Percentiles rank a stretch among this genome's conserved stretches.
Conservation (phyloP, 35 echinoderm and acorn worm genomes). For the Heliocidaris tuberculata region DNA sequence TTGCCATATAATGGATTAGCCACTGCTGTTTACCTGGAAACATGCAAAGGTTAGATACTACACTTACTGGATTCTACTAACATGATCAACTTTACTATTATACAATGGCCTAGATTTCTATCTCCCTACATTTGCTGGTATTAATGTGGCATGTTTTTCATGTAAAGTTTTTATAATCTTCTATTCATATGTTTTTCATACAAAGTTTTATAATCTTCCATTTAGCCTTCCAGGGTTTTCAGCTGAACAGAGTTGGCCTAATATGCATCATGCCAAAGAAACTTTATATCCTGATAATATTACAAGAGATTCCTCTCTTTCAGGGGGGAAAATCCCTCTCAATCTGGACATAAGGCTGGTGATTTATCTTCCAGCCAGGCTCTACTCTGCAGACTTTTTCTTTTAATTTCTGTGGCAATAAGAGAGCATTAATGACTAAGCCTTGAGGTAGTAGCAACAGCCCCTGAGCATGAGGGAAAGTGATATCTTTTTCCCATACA, state of each 20-base stretch:
- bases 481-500: background rate
- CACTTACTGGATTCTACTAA: too few relatives aligned
- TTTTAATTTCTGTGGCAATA: background rate
- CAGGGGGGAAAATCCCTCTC: background rate
- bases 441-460: background rate
- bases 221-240: background rate
- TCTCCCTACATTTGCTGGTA: too few relatives aligned
- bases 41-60: too few relatives aligned
- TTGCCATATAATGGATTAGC: too few relatives aligned
- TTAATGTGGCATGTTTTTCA: too few relatives aligned
- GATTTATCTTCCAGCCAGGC: background rate
- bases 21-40: too few relatives aligned
- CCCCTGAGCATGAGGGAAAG: background rate
- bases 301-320: background rate
- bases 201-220: too few relatives aligned
- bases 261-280: background rate
- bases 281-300: background rate
- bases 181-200: too few relatives aligned
- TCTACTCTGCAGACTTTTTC: background rate
- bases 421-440: background rate
- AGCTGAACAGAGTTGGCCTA: background rate
- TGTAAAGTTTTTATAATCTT: too few relatives aligned
- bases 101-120: too few relatives aligned
- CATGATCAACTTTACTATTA: too few relatives aligned
- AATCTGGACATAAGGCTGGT: background rate